Conservation (phyloP, 2,797 vertebrate species). For the Hippoglossus hippoglossus region DNA sequence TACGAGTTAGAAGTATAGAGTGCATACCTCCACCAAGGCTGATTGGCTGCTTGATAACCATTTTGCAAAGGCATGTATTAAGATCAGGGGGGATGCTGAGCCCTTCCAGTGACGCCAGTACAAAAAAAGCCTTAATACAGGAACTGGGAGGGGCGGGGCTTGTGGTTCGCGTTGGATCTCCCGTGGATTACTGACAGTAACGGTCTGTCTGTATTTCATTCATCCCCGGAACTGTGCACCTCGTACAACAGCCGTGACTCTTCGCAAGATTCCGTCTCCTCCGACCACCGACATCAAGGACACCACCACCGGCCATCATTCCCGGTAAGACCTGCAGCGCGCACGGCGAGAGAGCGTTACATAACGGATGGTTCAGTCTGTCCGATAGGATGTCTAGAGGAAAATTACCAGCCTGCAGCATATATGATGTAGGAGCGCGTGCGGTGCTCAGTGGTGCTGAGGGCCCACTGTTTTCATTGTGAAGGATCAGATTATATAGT, state of each 20-base stretch:
- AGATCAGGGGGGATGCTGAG: slow-evolving; percentile 34
- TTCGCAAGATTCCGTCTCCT: slow-evolving; percentile 37
- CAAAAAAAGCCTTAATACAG: slow-evolving; percentile 52
- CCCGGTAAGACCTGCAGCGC: slow-evolving; percentile 68
- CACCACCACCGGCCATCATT: slow-evolving; percentile 45
- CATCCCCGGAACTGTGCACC: slow-evolving; percentile 51
- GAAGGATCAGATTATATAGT: slow-evolving; percentile 28
- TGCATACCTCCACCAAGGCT: too few relatives aligned
- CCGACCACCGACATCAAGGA: slow-evolving; percentile 45
- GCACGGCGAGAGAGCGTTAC: slow-evolving; percentile 17
- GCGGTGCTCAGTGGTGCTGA: slow-evolving; percentile 4
- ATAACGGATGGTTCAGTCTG: neutral
- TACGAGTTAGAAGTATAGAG: too few relatives aligned
- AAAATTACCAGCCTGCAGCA: slow-evolving; percentile 48
- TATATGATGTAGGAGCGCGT: slow-evolving; percentile 12
- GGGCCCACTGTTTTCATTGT: slow-evolving; percentile 45
- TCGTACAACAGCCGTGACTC: slow-evolving; percentile 25
- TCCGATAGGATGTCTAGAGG: slow-evolving; percentile 30
- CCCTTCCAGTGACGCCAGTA: slow-evolving; percentile 57
- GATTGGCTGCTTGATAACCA: too few relatives aligned
- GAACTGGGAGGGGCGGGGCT: slow-evolving; percentile 62
- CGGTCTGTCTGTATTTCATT: slow-evolving; percentile 52
- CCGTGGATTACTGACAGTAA: slow-evolving; percentile 37
- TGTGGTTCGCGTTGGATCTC: slow-evolving; percentile 30
- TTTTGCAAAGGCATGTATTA: too few relatives aligned